Percentiles rank a stretch among this genome's conserved stretches.
These are phyloP conservation scores for Calephelis nemesis DNA, from an alignment of 1,140 invertebrate species.

Conservation along the genomic window DNA sequence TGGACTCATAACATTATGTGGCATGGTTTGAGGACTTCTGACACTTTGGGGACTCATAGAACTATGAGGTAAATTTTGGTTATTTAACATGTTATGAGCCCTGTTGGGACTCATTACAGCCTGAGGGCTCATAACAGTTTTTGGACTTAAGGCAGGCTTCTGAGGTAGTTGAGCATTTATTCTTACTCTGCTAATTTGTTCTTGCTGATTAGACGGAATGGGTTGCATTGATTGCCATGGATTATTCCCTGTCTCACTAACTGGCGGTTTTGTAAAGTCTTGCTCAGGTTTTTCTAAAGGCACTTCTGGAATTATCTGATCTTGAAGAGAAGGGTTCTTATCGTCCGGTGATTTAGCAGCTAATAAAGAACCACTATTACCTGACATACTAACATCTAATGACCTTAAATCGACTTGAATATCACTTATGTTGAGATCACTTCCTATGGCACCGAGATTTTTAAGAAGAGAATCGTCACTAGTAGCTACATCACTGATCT, in stretches of 20 bases:
- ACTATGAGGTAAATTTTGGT: slow-evolving; percentile 62
- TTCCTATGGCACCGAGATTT: slow-evolving; percentile 78
- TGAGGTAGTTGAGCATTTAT: slow-evolving; percentile 59
- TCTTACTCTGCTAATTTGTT: slow-evolving; percentile 60
- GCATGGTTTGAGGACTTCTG: slow-evolving; percentile 69
- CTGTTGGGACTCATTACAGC: slow-evolving; percentile 61
- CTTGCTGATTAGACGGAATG: slow-evolving; percentile 63
- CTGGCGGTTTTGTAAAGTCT: slow-evolving; percentile 48
- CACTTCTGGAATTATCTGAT: slow-evolving; percentile 68
- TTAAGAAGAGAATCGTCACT: slow-evolving; percentile 77
- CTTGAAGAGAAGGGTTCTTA: slow-evolving; percentile 60
- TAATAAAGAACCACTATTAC: slow-evolving; percentile 67
- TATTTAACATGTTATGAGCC: slow-evolving; percentile 61
- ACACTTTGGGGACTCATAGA: slow-evolving; percentile 70
- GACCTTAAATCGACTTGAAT: slow-evolving; percentile 77
- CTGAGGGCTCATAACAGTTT: slow-evolving; percentile 61
- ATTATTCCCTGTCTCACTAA: slow-evolving; percentile 44
- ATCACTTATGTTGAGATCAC: slow-evolving; percentile 79
- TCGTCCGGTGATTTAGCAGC: slow-evolving; percentile 59
- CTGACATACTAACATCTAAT: slow-evolving; percentile 77
- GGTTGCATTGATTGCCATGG: slow-evolving; percentile 66
- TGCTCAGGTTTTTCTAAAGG: slow-evolving; percentile 51
- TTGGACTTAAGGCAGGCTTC: slow-evolving; percentile 60
- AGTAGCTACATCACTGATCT: slow-evolving; percentile 74
- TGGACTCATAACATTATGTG: slow-evolving; percentile 70